Evolutionary conservation across 2,888 invertebrate genomes (phyloP), one percentile per base, ranked within the genome.

Genomic region (Heliconius charithonia): DNA sequence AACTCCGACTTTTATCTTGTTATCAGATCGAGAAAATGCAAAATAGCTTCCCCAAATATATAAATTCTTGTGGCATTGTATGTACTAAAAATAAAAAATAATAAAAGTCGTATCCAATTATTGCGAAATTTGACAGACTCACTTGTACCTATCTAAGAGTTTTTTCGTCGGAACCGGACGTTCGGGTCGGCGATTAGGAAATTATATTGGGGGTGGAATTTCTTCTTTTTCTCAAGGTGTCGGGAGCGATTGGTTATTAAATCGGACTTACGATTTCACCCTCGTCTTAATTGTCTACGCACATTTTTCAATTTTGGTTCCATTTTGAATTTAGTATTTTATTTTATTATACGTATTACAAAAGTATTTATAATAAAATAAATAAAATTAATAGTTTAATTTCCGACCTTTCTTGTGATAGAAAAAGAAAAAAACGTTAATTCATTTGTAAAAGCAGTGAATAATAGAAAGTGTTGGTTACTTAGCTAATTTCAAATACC

Each of bases 141-240:
- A 87, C 86, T 89, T 90, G 86, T 83, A 86, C 84, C 85, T 86
- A 86, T 85, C 86, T 86, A 89, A 90, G 91, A 80, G 90, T 92
- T 93, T 92, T 93, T 90, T 84, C 84, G 83, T 85, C 89, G 93
- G 93, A 92, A 93, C 88, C 93, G 95, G 95, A 94, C 91, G 92
- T 90, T 88, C 92, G 91, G 91, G 87, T 90, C 93, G 88, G 91
- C 90, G 95, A 94, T 94, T 93, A 94, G 91, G 92, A 94, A 94
- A 95, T 94, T 94, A 94, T 92, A 92, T 93, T 91, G 93, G 90
- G 91, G 89, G 87, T 85, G 86, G 86, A 87, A 87, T 87, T 89
- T 90, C 88, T 90, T 89, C 87, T 79, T 88, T 90, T 89, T 89
- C 87, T 85, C 85, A 85, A 91, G 92, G 92, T 92, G 93, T 91